Percentiles rank a stretch among this genome's conserved stretches.
These are phyloP conservation scores for Climacteris rufus DNA, from an alignment of 2,113 vertebrate species.

Conservation along the genomic window DNA sequence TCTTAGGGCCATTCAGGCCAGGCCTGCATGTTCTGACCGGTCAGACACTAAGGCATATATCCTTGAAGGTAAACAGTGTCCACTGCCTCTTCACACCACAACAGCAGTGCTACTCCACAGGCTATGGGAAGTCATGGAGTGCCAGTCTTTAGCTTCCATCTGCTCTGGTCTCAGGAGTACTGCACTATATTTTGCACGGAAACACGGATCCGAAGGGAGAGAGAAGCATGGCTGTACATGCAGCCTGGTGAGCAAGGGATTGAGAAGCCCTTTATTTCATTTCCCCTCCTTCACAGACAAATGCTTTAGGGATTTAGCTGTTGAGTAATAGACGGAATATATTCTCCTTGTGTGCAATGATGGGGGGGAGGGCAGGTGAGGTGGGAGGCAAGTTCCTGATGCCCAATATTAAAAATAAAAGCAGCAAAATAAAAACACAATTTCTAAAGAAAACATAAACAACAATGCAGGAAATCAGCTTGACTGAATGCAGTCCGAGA, in stretches of 20 bases:
- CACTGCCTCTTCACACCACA: accelerated
- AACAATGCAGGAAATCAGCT: background rate
- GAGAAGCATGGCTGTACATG: background rate
- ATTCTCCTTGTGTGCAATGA: background rate
- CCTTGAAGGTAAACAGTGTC: background rate
- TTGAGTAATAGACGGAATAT: background rate
- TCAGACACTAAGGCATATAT: background rate
- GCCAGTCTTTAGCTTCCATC: background rate
- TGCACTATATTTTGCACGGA: background rate
- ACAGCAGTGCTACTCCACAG: background rate
- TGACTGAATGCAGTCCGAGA: background rate
- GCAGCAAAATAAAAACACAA: background rate
- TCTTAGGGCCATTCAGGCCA: background rate
- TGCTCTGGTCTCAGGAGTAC: background rate
- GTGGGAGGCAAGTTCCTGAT: background rate
- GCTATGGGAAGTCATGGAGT: background rate
- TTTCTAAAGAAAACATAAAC: background rate
- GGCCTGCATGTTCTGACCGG: background rate
- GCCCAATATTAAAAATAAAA: background rate
- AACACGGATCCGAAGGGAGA: background rate
- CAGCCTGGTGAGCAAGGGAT: background rate
- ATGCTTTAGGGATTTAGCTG: background rate
- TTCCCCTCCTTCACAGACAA: background rate
- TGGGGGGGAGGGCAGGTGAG: background rate
- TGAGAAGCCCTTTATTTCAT: background rate